Conservation (phyloP, 2,113 vertebrate genomes). For the Xerus inauris region DNA sequence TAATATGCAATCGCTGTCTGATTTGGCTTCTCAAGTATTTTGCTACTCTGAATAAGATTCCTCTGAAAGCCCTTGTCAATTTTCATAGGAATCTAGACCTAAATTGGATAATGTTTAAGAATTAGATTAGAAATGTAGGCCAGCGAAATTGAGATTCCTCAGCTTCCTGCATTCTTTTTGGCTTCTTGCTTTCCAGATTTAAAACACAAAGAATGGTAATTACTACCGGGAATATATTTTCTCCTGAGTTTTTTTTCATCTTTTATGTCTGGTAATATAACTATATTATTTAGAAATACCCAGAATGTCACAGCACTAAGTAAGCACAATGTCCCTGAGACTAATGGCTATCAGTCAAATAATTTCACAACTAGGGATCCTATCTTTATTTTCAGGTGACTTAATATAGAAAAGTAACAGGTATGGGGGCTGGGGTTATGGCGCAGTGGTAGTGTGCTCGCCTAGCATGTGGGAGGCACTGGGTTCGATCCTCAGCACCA, state of each 20-base stretch:
- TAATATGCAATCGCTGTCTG: neutral
- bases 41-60: neutral
- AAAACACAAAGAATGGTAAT: neutral
- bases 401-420: neutral
- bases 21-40: slow-evolving; percentile 40
- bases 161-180: neutral
- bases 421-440: too few species aligned
- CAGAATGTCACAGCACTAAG: neutral
- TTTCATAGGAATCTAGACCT: neutral
- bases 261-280: neutral
- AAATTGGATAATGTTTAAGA: neutral
- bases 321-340: neutral
- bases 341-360: neutral
- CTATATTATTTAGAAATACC: neutral
- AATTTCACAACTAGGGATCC: neutral
- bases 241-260: neutral
- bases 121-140: neutral
- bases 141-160: neutral
- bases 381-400: neutral
- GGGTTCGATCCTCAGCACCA: too few species aligned
- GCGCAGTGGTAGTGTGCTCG: too few species aligned
- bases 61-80: neutral
- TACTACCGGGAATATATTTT: neutral
- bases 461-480: too few species aligned
- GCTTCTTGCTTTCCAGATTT: neutral